These are phyloP conservation scores for Danaus plexippus DNA, from an alignment of 1,140 invertebrate species.

Conservation along the genomic window DNA sequence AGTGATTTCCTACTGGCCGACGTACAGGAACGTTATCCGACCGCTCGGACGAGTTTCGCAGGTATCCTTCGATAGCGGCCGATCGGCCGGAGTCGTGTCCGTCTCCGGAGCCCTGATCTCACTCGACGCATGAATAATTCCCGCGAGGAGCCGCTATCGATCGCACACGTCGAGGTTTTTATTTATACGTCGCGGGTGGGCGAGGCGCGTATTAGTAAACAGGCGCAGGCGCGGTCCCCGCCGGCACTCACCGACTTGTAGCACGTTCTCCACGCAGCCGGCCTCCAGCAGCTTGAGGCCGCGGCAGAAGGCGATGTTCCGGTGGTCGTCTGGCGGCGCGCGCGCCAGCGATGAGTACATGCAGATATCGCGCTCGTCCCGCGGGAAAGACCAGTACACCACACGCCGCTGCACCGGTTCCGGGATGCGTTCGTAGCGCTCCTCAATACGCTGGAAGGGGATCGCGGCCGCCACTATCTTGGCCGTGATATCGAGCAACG, in stretches of 20 bases:
- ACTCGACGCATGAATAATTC: slow-evolving; percentile 68
- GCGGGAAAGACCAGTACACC: slow-evolving; percentile 90
- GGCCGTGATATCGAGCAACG: slow-evolving; percentile 86
- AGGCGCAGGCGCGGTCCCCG: slow-evolving; percentile 59
- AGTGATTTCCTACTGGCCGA: slow-evolving; percentile 17
- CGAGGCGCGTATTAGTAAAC: slow-evolving; percentile 71
- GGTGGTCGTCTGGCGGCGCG: slow-evolving; percentile 76
- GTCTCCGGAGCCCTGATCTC: slow-evolving; percentile 50
- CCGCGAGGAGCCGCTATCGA: slow-evolving; percentile 68
- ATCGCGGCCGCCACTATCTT: slow-evolving; percentile 87
- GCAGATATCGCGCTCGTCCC: slow-evolving; percentile 88
- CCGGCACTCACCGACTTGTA: slow-evolving; percentile 89
- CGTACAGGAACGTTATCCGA: slow-evolving; percentile 19
- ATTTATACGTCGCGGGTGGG: slow-evolving; percentile 69
- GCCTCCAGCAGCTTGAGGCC: slow-evolving; percentile 86
- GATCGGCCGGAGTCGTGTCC: slow-evolving; percentile 13
- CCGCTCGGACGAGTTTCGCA: slow-evolving; percentile 24
- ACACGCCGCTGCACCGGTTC: slow-evolving; percentile 89
- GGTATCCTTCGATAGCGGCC: slow-evolving; percentile 11
- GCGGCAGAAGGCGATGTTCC: slow-evolving; percentile 87
- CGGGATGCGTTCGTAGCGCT: slow-evolving; percentile 87
- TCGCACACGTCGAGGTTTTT: slow-evolving; percentile 70
- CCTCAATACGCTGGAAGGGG: slow-evolving; percentile 89
- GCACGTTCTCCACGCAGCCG: slow-evolving; percentile 84
- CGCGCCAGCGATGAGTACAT: slow-evolving; percentile 89